phyloP scores from a whole-genome alignment of 2,797 vertebrate genomes.

The Microhierax caerulescens region DNA sequence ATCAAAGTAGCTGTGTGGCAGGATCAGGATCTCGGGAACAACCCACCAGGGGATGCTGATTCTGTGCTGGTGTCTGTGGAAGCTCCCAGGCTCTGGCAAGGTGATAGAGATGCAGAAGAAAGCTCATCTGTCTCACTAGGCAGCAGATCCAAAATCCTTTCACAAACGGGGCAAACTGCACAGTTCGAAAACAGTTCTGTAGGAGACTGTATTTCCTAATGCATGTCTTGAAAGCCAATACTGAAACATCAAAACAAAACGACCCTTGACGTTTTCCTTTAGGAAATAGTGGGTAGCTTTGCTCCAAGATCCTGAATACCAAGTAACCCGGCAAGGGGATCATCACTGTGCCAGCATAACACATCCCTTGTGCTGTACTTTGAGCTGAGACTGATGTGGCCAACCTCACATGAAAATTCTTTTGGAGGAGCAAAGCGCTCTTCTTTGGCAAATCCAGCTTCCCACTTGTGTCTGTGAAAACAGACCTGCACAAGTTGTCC shows the following conservation, averaged over 20 bases:
- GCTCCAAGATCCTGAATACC: neutral
- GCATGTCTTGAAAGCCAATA: neutral
- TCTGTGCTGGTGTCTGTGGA: neutral
- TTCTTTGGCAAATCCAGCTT: neutral
- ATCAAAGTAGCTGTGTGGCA: neutral
- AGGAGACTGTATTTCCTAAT: neutral
- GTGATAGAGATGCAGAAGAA: neutral
- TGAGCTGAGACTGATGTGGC: neutral
- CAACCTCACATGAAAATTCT: neutral
- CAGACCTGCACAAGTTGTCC: neutral
- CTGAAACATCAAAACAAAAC: neutral
- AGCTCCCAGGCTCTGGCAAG: neutral
- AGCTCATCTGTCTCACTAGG: neutral
- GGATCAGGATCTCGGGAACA: neutral
- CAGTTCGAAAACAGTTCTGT: neutral
- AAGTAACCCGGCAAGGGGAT: neutral
- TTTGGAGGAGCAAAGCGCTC: neutral
- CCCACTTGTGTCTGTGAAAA: neutral
- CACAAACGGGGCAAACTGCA: neutral
- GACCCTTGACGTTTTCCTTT: neutral
- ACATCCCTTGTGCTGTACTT: neutral
- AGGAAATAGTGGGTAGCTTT: neutral
- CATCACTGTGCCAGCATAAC: accelerated
- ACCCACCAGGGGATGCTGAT: neutral
- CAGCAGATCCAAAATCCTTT: neutral